phyloP scores from a whole-genome alignment of 2,888 invertebrate genomes.

The Choreutis nemorana region DNA sequence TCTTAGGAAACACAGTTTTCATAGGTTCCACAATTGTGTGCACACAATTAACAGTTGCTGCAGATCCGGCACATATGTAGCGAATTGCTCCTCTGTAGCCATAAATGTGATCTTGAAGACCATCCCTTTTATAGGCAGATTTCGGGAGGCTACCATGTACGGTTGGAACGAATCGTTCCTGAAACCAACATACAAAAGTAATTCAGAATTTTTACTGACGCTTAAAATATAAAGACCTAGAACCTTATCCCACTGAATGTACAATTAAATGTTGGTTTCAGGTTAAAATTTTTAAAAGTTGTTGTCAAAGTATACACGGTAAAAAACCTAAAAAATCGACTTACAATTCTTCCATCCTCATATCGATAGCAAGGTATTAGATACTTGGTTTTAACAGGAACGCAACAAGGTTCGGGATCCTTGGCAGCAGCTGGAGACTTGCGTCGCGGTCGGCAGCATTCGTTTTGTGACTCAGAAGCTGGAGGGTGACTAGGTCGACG shows the following conservation, averaged over 20 bases:
- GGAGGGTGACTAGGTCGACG: slow-evolving; percentile 11
- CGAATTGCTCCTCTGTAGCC: slow-evolving; percentile 49
- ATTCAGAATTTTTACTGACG: slow-evolving; percentile 3
- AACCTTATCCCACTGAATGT: too few species aligned
- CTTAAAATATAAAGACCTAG: too few species aligned
- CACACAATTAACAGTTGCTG: slow-evolving; percentile 20
- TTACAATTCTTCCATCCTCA: slow-evolving; percentile 57
- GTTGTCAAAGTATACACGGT: neutral
- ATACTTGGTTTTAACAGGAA: slow-evolving; percentile 42
- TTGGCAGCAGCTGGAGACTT: slow-evolving; percentile 9
- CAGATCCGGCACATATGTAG: slow-evolving; percentile 30
- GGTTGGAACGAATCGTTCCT: slow-evolving; percentile 57
- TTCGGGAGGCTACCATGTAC: slow-evolving; percentile 44
- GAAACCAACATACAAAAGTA: slow-evolving; percentile 48
- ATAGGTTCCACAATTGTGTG: slow-evolving; percentile 38
- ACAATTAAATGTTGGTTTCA: slow-evolving; percentile 17
- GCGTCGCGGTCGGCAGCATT: slow-evolving; percentile 7
- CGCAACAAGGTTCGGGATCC: slow-evolving; percentile 16
- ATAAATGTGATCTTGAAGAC: slow-evolving; percentile 51
- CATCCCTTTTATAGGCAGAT: slow-evolving; percentile 44
- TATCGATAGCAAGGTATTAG: slow-evolving; percentile 56
- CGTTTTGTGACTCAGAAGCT: neutral
- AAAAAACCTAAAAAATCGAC: slow-evolving; percentile 15
- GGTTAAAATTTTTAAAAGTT: slow-evolving; percentile 9
- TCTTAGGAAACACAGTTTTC: slow-evolving; percentile 25